Base-by-base conservation (phyloP, 2,797 vertebrate genomes). In the Platyrinchus mystaceus region DNA sequence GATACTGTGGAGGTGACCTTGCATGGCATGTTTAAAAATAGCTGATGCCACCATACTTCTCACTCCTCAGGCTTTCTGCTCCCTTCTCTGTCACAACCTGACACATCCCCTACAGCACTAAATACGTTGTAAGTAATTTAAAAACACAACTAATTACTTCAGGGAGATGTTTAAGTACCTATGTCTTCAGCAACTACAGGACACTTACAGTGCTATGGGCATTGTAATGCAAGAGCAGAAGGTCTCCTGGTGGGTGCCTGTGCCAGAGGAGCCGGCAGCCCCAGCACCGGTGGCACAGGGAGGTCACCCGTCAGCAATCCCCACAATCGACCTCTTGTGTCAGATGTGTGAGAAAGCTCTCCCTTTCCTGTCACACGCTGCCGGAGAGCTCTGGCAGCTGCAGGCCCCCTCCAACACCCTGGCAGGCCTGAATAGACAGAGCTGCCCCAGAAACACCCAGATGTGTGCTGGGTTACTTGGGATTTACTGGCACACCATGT, bases 351-450 rank as follows among this genome's bases (percentile, higher is more conserved):
- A 97, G 96, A 97, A 97, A 95, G 93, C 67, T 93, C 87, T 97
- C 77, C 95, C 87, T 96, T 96, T 96, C 96, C 96, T 97, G 96
- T 97, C 95, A 70, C 95, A 96, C 95, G 91, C 94, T 95, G 90
- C 84, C 12, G 6, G 76, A 93, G 85, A 66, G 83, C 85, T 20
- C 11, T 66, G 70, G 89, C 96, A 97, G 95, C 96, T 96, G 95
- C 80, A 0, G 81, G 85, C 87, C 70, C 89, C 94, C 84, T 91
- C 91, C 20, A 4, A 53, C 12, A 63, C 81, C 89, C 67, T 24
- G 6, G 84, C 34, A 3, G 62, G 75, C 64, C 80, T 97, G 95
- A 97, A 94, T 96, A 90, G 93, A 96, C 85, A 93, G 87, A 93
- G 91, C 47, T 0, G 17, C 64, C 87, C 87, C 92, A 94, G 89